Evolutionary conservation across 1,140 invertebrate species (phyloP), one percentile per base, ranked within the genome.

Genomic region (Brachionus rotundiformis): DNA sequence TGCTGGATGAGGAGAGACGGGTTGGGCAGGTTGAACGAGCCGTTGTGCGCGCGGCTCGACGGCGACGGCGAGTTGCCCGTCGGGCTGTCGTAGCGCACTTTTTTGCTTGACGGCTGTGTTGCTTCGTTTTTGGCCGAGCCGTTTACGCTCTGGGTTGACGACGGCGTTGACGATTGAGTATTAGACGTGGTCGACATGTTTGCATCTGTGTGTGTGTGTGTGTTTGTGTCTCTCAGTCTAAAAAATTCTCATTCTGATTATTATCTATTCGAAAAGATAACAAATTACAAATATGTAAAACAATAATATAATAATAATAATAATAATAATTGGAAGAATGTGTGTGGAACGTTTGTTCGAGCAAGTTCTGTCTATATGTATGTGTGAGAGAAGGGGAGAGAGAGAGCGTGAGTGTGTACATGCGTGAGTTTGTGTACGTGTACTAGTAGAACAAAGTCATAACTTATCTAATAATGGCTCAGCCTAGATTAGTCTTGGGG

Each of bases 41-140:
- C 29, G 65, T 36, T 71, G 19, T 71, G 23, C 11, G 68, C 11
- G 10, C 36, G 23, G 36, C 3, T 41, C 16, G 39, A 44, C 5
- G 68, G 68, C 23, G 68, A 73, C 10, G 33, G 68, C 25, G 36
- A 41, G 16, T 41, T 41, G 19, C 16, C 39, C 2, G 68, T 73
- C 10, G 68, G 68, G 1, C 68, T 73, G 23, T 73, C 68, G 36
- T 73, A 73, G 23, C 68, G 33, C 1, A 73, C 36, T 47, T 73
- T 73, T 73, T 73, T 73, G 8, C 29, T 39, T 1, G 47, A n/a
- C 47, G 47, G 47, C 16, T 54, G 47, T 39, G 19, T 8, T 27
- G 16, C 25, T 19, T 54, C 47, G 47, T 16, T 54, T 54, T 54
- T n/a, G n/a, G n/a, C n/a, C n/a, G n/a, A n/a, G n/a, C n/a, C n/a